A percentile compares a stretch with the other conserved stretches of the same genome.
These are phyloP conservation scores for Hiodon alosoides DNA, from an alignment of 2,113 vertebrate species.

Conservation along the genomic window DNA sequence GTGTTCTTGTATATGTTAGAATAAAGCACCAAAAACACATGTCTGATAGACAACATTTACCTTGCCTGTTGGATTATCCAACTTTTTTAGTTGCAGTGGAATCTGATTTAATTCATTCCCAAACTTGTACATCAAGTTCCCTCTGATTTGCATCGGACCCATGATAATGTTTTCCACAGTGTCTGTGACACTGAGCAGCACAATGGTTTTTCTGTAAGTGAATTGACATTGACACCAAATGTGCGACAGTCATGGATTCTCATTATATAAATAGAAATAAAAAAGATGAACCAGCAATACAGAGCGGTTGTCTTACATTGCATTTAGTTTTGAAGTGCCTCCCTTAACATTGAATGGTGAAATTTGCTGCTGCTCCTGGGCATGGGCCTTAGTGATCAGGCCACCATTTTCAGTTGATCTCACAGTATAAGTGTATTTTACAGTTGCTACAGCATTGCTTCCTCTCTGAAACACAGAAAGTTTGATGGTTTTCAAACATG, in stretches of 20 bases:
- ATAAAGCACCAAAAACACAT: too few species aligned
- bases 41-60: slow-evolving; percentile 41
- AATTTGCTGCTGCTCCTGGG: slow-evolving; percentile 56
- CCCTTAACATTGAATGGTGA: slow-evolving; percentile 64
- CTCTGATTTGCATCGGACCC: slow-evolving; percentile 48
- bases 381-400: slow-evolving; percentile 52
- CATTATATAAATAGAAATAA: background rate
- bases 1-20: background rate
- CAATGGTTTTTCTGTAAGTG: slow-evolving; percentile 61
- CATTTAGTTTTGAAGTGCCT: slow-evolving; percentile 55
- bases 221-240: background rate
- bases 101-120: slow-evolving; percentile 42
- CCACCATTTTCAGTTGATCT: slow-evolving; percentile 50
- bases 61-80: slow-evolving; percentile 53
- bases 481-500: slow-evolving; percentile 24
- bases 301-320: slow-evolving; percentile 46
- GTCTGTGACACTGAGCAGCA: slow-evolving; percentile 53
- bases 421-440: slow-evolving; percentile 58
- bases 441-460: slow-evolving; percentile 41
- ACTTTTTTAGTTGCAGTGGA: slow-evolving; percentile 61
- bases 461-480: slow-evolving; percentile 50
- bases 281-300: background rate
- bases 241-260: background rate
- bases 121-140: slow-evolving; percentile 57
- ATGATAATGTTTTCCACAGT: slow-evolving; percentile 18